Base-by-base conservation (phyloP, 2,113 vertebrate species). In the Euleptes europaea region DNA sequence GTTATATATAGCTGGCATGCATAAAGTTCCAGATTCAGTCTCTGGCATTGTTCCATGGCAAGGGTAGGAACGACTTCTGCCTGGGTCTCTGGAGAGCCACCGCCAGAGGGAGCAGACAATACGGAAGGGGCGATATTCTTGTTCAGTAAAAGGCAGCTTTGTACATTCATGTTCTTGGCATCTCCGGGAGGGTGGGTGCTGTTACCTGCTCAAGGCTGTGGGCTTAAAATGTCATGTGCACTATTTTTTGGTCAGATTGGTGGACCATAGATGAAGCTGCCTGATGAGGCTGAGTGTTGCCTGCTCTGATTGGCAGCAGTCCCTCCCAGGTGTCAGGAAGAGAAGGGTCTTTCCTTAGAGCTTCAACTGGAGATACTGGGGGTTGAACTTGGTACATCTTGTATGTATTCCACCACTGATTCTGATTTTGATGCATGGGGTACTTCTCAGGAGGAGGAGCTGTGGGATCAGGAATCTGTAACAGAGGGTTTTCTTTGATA, bases 381-480 rank as follows among this genome's bases (percentile, higher is more conserved):
- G 3, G 3, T 54, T 54, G 57, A 60, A 26, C 21, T 60, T 60
- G 57, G 57, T 19, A 60, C 23, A 26, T 60, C 15, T 6, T 60
- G 57, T 60, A 60, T 60, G 57, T 23, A 17, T 60, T 23, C 57
- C 26, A 60, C 23, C 57, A 60, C 57, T 60, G 57, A 72, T 23
- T 72, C 10, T 23, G 10, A 23, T 23, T 42, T 42, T 19, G 1
- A 15, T 1, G 1, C 1, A 60, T 2, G 21, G 2, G 28, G 31
- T 38, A 2, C 0, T 2, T 1, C 70, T 23, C 38, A 23, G 69
- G 21, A 71, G 69, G 69, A 72, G 38, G 21, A 26, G 21, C 70
- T 26, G 15, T 80, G 78, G 67, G 92, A 90, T 90, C 93, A 93
- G 94, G 93, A 89, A 95, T 88, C 23, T 44, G 15, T 9, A 11